Percentiles rank a stretch among this genome's conserved stretches.
These are phyloP conservation scores for Pteropus alecto DNA, from an alignment of 2,113 vertebrate genomes.

Conservation along the genomic window DNA sequence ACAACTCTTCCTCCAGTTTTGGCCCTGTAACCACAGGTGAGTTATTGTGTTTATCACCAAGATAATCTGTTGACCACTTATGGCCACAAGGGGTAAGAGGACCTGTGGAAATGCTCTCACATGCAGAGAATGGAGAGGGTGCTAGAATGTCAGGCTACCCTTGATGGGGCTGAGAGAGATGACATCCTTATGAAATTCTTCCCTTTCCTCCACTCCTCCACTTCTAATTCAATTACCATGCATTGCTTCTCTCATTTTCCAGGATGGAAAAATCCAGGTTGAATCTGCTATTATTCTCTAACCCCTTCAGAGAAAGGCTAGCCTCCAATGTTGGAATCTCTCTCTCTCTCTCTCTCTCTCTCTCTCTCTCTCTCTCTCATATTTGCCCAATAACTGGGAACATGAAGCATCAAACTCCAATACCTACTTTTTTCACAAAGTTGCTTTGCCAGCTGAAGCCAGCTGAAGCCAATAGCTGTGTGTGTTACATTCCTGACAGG, in stretches of 20 bases:
- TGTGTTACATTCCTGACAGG: background rate
- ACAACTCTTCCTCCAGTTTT: background rate
- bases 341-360: background rate
- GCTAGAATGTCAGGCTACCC: background rate
- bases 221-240: background rate
- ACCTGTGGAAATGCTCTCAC: background rate
- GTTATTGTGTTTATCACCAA: background rate
- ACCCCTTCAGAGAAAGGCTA: background rate
- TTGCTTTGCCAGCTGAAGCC: background rate
- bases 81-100: accelerated
- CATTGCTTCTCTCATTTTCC: slow-evolving; percentile 25
- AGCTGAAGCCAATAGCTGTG: background rate
- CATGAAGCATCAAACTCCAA: background rate
- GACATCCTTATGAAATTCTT: background rate
- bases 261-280: background rate
- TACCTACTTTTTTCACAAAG: background rate
- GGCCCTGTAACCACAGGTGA: background rate
- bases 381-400: background rate
- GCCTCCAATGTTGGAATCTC: background rate
- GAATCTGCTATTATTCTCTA: background rate
- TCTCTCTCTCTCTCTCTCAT: background rate
- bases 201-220: background rate
- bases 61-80: background rate
- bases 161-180: background rate
- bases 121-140: background rate